These are phyloP conservation scores for Mantis religiosa DNA, from an alignment of 2,888 invertebrate species.

Conservation along the genomic window DNA sequence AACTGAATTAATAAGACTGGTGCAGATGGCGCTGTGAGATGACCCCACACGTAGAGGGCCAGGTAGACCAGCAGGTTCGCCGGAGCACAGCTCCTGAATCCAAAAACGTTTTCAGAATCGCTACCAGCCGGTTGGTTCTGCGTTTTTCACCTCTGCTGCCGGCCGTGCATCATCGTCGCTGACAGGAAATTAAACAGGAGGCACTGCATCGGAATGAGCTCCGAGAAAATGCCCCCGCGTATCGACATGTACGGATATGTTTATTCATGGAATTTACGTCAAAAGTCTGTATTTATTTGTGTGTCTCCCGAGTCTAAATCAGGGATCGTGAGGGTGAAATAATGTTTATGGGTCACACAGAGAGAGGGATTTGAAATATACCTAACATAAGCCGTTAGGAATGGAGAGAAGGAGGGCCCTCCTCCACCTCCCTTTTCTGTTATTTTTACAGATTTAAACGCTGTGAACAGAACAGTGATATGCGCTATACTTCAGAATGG, in stretches of 20 bases:
- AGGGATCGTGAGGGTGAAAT: not conserved
- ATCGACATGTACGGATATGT: not conserved
- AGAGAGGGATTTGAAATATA: not conserved
- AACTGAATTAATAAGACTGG: too few relatives aligned
- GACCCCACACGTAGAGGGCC: too few relatives aligned
- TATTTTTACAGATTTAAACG: not conserved
- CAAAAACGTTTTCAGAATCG: not conserved
- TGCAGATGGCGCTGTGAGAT: too few relatives aligned
- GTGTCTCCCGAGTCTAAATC: not conserved
- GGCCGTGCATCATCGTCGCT: conserved; percentile 24
- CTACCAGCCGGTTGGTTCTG: not conserved
- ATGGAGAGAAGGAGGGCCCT: not conserved
- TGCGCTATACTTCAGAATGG: not conserved
- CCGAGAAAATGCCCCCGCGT: not conserved
- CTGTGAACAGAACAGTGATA: not conserved
- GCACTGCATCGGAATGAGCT: conserved; percentile 19
- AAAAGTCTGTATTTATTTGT: not conserved
- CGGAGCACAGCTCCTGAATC: not conserved
- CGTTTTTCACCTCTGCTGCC: not conserved
- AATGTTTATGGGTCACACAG: not conserved
- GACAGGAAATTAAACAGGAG: conserved; percentile 29
- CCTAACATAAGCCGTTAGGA: not conserved
- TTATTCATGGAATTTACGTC: not conserved
- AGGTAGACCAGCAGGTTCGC: too few relatives aligned
- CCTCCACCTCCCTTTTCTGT: not conserved